Conservation (phyloP, 2,888 invertebrate genomes). For the Chaitophorus viminalis region DNA sequence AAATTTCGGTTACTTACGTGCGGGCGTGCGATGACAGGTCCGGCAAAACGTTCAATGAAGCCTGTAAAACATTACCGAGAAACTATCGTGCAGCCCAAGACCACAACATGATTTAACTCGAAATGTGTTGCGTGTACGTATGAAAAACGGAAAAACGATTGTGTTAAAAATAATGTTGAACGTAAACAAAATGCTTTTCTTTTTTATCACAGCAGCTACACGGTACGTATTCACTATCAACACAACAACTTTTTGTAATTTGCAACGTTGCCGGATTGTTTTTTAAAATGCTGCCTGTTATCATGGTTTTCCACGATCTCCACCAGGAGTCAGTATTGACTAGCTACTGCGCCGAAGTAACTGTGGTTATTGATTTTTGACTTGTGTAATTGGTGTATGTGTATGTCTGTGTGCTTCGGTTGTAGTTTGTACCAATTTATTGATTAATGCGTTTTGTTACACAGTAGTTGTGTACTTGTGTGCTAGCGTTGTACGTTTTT, state of each 20-base stretch:
- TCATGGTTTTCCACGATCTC: conserved; percentile 16
- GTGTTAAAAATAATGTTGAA: background rate
- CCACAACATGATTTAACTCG: background rate
- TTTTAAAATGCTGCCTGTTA: conserved; percentile 34
- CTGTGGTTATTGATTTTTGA: conserved; percentile 56
- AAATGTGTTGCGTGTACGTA: background rate
- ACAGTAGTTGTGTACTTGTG: too few species aligned
- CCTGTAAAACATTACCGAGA: background rate
- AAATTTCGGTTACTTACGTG: conserved; percentile 6
- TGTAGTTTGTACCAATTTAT: conserved; percentile 44
- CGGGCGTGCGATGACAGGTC: background rate
- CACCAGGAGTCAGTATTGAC: conserved; percentile 27
- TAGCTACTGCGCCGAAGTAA: conserved; percentile 33
- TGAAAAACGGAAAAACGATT: background rate
- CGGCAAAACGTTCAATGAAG: background rate
- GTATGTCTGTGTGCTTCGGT: background rate
- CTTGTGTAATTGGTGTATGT: conserved; percentile 41
- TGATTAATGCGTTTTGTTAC: conserved; percentile 26
- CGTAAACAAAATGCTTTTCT: conserved; percentile 56
- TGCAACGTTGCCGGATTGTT: conserved; percentile 49
- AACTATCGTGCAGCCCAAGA: background rate
- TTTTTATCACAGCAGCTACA: conserved; percentile 5
- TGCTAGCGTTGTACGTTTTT: too few species aligned
- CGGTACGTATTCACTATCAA: conserved; percentile 20
- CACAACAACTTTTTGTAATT: conserved; percentile 35